Base-by-base conservation (phyloP, 2,888 invertebrate genomes). In the Acrocyrtus sp. region DNA sequence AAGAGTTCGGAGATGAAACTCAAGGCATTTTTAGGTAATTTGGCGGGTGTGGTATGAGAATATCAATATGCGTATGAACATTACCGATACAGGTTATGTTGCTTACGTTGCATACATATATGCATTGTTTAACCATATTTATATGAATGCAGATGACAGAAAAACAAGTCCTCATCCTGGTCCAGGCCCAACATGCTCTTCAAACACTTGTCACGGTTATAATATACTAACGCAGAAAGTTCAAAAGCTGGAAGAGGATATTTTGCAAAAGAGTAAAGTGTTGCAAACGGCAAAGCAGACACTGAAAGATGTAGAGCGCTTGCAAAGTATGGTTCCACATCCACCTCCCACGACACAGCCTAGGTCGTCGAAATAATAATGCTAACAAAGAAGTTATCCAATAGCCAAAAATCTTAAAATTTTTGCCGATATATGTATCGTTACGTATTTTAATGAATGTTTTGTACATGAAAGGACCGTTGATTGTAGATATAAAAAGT, bases 1-100 rank as follows among this genome's bases (percentile, higher is more conserved):
- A 76, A 78, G 66, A 79, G 80, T 62, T 56, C 79, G 8, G 80
- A 81, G 67, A 78, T 81, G 79, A 79, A 75, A 53, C 70, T 81
- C 3, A 76, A 70, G 48, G 72, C 75, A 4, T 77, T 81, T 57
- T 70, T 81, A 47, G 78, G 78, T 75, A 66, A 51, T 22, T 22
- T 43, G 43, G n/a, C 12, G n/a, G 12, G 5, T 43, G 26, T 4
- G 4, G 5, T n/a, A 29, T 56, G 12, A 56, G 12, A 27, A n/a
- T 29, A 8, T 19, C 50, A 43, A 39, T 22, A 2, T 19, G 15
- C 19, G 3, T 41, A 41, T 57, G 22, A 5, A 27, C 3, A 27
- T 26, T 17, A 26, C 43, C 22, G n/a, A n/a, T n/a, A n/a, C n/a
- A n/a, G n/a, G n/a, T n/a, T n/a, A n/a, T n/a, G n/a, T n/a, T n/a